phyloP scores from a whole-genome alignment of 2,888 invertebrate genomes.

The Hesperia comma region DNA sequence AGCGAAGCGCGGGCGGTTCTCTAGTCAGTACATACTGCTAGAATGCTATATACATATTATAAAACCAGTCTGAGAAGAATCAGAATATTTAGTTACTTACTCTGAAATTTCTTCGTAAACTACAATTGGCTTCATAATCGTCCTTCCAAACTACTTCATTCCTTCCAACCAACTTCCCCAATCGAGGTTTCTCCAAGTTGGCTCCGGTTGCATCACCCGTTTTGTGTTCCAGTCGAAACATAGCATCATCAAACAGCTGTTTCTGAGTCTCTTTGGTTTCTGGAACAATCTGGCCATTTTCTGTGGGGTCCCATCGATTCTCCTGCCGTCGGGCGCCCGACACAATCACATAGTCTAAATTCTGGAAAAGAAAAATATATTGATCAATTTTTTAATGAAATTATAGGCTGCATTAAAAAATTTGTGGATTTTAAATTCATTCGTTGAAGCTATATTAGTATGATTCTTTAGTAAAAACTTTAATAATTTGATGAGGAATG shows the following conservation, averaged over 20 bases:
- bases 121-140: conserved; percentile 95
- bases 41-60: no score
- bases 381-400: no score
- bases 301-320: conserved; percentile 98
- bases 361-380: conserved; percentile 83
- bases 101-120: conserved; percentile 92
- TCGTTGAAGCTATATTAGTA: no score
- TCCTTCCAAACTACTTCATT: conserved; percentile 95
- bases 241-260: conserved; percentile 96
- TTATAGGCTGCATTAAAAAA: no score
- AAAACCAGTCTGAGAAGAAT: no score
- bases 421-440: no score
- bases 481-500: no score
- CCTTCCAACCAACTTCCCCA: conserved; percentile 90
- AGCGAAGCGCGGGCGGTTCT: no score
- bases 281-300: conserved; percentile 96
- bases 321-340: conserved; percentile 98
- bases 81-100: conserved; percentile 76
- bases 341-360: conserved; percentile 97
- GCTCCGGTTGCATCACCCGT: conserved; percentile 90
- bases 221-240: conserved; percentile 98
- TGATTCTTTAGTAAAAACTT: no score
- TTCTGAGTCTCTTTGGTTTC: conserved; percentile 96
- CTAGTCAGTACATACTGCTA: no score
- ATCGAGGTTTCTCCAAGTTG: conserved; percentile 87